These are phyloP conservation scores for Leguminivora glycinivorella DNA, from an alignment of 1,140 invertebrate species.

Conservation along the genomic window DNA sequence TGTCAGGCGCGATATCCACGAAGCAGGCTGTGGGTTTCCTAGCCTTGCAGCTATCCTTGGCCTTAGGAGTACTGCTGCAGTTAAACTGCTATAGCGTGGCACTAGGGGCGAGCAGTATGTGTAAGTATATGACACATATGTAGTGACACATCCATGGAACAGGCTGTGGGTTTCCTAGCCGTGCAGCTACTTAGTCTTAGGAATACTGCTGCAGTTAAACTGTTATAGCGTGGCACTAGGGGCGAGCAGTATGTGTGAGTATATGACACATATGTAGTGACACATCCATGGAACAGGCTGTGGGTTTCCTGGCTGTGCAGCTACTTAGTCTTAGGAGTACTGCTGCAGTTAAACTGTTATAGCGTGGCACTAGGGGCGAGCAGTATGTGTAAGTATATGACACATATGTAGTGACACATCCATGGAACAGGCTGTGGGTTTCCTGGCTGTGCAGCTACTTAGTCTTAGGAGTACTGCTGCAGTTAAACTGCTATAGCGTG, in stretches of 20 bases:
- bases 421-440: conserved; percentile 35
- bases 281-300: background rate
- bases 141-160: conserved; percentile 82
- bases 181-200: conserved; percentile 90
- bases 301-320: background rate
- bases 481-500: no score
- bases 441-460: background rate
- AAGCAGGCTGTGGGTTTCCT: conserved; percentile 91
- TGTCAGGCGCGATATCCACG: conserved; percentile 85
- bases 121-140: conserved; percentile 63
- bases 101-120: conserved; percentile 90
- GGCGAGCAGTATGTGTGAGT: conserved; percentile 87
- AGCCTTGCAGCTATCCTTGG: conserved; percentile 88
- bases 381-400: conserved; percentile 57
- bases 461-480: no score
- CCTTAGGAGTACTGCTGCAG: conserved; percentile 91
- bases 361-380: conserved; percentile 86
- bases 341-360: no score
- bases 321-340: no score
- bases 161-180: conserved; percentile 88
- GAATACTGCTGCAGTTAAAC: conserved; percentile 94
- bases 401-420: no score
- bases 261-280: no score
- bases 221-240: conserved; percentile 92
- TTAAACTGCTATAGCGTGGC: conserved; percentile 94